These are phyloP conservation scores for Gallinago nigripennis DNA, from an alignment of 2,797 vertebrate species.

Conservation along the genomic window DNA sequence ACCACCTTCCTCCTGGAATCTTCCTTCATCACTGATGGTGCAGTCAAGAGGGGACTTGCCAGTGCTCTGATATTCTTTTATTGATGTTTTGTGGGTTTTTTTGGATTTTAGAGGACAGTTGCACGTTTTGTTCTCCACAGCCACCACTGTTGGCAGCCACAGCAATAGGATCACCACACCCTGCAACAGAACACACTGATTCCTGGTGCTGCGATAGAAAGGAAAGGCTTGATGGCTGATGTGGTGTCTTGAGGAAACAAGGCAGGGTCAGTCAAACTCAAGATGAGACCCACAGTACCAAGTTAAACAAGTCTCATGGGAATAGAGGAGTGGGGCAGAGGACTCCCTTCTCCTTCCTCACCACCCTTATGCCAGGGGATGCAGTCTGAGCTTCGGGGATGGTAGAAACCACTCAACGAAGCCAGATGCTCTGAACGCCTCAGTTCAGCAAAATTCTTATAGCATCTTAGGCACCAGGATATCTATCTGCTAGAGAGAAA, in stretches of 20 bases:
- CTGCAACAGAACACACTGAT: background rate
- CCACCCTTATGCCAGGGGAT: background rate
- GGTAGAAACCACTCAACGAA: background rate
- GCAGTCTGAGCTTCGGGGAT: background rate
- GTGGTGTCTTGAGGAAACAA: background rate
- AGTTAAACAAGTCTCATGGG: background rate
- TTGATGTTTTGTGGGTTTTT: background rate
- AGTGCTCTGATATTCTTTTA: background rate
- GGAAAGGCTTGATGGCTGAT: background rate
- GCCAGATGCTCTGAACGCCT: background rate
- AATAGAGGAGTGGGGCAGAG: background rate
- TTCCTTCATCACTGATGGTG: background rate
- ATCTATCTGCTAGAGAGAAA: background rate
- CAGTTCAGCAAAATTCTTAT: background rate
- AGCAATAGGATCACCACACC: background rate
- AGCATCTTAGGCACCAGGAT: rapidly evolving
- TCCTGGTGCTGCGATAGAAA: background rate
- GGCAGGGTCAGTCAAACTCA: background rate
- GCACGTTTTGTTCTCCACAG: background rate
- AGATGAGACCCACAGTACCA: background rate
- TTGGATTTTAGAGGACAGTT: background rate
- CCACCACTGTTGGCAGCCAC: background rate
- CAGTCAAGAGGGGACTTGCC: background rate
- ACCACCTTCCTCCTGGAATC: background rate
- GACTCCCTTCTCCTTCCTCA: background rate